Evolutionary conservation across 2,888 invertebrate species (phyloP).

Genomic region (Scaptomyza reducta): DNA sequence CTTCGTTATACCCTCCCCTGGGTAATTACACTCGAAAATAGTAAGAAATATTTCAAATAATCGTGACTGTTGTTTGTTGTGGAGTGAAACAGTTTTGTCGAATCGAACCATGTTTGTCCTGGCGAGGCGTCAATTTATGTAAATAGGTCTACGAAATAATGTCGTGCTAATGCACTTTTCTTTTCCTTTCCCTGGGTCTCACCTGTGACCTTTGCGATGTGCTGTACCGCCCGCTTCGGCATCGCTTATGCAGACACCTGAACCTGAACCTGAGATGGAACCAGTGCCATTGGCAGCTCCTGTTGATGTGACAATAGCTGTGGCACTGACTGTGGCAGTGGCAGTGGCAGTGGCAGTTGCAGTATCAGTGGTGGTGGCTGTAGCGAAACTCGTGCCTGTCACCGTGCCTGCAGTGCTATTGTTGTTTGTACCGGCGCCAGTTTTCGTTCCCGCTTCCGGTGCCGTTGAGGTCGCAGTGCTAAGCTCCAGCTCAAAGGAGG

Average conservation of each 20-base stretch:
- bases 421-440: not conserved
- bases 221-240: conserved; percentile 82
- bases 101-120: conserved; percentile 38
- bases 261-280: conserved; percentile 19
- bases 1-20: not conserved
- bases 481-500: conserved; percentile 77
- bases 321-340: not conserved
- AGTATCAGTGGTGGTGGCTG: conserved; percentile 2
- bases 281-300: conserved; percentile 11
- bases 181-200: conserved; percentile 38
- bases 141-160: conserved; percentile 46
- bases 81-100: no score
- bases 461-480: conserved; percentile 18
- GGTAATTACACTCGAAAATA: conserved; percentile 50
- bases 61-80: conserved; percentile 12
- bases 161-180: conserved; percentile 54
- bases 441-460: conserved; percentile 5
- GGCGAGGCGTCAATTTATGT: conserved; percentile 65
- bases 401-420: conserved; percentile 18
- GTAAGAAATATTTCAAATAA: conserved; percentile 12
- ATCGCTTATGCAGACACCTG: conserved; percentile 46
- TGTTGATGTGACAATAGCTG: conserved; percentile 64
- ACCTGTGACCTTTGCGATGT: conserved; percentile 89
- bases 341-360: conserved; percentile 65
- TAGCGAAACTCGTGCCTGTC: conserved; percentile 24